Evolutionary conservation across 2,888 invertebrate species (phyloP).

Genomic region (Habrosyne pyritoides): DNA sequence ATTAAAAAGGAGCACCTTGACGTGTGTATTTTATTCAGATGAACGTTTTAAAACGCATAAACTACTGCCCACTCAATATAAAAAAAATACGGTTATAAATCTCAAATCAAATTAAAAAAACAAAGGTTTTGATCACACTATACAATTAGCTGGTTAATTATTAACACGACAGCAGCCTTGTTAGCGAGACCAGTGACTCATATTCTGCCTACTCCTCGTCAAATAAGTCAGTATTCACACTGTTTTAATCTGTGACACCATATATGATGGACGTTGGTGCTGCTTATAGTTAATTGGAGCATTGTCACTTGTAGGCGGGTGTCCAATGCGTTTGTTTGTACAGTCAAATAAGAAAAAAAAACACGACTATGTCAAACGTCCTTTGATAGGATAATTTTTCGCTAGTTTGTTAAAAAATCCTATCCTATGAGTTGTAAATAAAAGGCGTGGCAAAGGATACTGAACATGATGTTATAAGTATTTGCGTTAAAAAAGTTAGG

Average conservation of each 20-base stretch:
- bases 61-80: neutral
- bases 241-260: slow-evolving; percentile 33
- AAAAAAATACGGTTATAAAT: neutral
- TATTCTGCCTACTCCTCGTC: neutral
- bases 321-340: slow-evolving; percentile 16
- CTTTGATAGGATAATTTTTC: no score
- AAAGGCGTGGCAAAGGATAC: no score
- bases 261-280: slow-evolving; percentile 27
- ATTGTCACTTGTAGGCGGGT: slow-evolving; percentile 40
- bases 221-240: neutral
- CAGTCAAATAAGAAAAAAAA: slow-evolving; percentile 18
- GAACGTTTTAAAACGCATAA: neutral
- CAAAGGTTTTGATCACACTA: neutral
- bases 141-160: neutral
- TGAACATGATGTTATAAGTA: no score
- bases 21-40: no score
- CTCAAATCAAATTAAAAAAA: no score
- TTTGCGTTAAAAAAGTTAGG: neutral
- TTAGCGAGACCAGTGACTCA: neutral
- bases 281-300: slow-evolving; percentile 50
- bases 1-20: no score
- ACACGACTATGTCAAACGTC: neutral
- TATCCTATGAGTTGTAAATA: no score
- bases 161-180: slow-evolving; percentile 1
- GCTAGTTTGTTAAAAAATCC: no score